phyloP scores from a whole-genome alignment of 2,888 invertebrate genomes.

The Latrodectus hesperus region DNA sequence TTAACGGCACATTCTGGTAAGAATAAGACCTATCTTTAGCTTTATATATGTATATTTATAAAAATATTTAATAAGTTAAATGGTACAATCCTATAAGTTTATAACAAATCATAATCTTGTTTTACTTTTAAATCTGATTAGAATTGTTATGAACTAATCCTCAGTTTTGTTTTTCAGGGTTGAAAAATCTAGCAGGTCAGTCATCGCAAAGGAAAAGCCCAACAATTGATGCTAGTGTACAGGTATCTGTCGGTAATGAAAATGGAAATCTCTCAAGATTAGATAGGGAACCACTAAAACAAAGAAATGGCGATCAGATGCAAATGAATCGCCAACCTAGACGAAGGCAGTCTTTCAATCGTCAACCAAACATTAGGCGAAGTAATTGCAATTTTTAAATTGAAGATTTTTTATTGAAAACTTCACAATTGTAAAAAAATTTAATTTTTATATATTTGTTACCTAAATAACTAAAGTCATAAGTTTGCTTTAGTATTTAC shows the following conservation, averaged over 20 bases:
- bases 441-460: no score
- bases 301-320: slow-evolving; percentile 32
- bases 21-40: not conserved
- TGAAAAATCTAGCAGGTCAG: slow-evolving; percentile 75
- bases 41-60: no score
- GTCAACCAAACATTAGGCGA: slow-evolving; percentile 34
- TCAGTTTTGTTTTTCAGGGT: slow-evolving; percentile 27
- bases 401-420: no score
- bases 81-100: not conserved
- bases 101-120: not conserved
- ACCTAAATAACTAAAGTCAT: no score
- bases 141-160: not conserved
- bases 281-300: slow-evolving; percentile 43
- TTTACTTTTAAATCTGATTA: not conserved
- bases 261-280: not conserved
- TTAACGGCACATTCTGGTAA: slow-evolving; percentile 1
- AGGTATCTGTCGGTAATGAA: slow-evolving; percentile 76
- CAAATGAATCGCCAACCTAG: slow-evolving; percentile 24
- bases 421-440: no score
- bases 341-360: slow-evolving; percentile 14
- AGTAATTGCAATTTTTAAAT: slow-evolving; percentile 4
- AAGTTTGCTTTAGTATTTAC: no score
- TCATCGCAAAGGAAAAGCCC: slow-evolving; percentile 83
- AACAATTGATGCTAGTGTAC: slow-evolving; percentile 88
- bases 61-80: not conserved